A percentile compares a stretch with the other conserved stretches of the same genome.
Conservation (phyloP, 2,888 invertebrate genomes). For the Melieria picta region DNA sequence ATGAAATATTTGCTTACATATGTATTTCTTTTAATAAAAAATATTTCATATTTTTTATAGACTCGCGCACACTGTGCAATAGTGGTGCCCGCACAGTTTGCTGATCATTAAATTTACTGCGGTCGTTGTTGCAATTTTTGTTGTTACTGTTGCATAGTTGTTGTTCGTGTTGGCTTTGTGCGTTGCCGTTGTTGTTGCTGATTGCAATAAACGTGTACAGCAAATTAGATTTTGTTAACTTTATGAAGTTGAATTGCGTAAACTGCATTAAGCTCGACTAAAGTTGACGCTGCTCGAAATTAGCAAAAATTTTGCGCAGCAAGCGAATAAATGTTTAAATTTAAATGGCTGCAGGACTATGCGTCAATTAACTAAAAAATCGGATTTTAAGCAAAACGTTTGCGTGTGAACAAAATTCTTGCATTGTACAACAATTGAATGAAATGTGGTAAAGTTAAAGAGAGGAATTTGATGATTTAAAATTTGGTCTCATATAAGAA, state of each 20-base stretch:
- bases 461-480: too few relatives aligned
- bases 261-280: constrained; percentile 38
- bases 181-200: constrained; percentile 6
- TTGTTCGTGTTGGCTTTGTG: background rate
- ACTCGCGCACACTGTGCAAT: background rate
- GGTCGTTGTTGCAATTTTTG: too few relatives aligned
- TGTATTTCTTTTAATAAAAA: too few relatives aligned
- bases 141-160: too few relatives aligned
- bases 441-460: too few relatives aligned
- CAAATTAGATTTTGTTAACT: constrained; percentile 44
- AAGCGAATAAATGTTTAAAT: background rate
- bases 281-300: constrained; percentile 4
- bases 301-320: background rate
- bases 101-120: too few relatives aligned
- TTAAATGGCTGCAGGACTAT: background rate
- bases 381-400: background rate
- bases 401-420: background rate
- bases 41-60: too few relatives aligned
- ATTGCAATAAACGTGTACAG: constrained; percentile 20
- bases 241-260: constrained; percentile 37
- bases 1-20: too few relatives aligned
- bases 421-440: too few relatives aligned
- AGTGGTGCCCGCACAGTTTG: background rate
- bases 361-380: background rate
- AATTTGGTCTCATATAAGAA: too few relatives aligned